Evolutionary conservation across 2,888 invertebrate species (phyloP).

Genomic region (Eristalis pertinax): DNA sequence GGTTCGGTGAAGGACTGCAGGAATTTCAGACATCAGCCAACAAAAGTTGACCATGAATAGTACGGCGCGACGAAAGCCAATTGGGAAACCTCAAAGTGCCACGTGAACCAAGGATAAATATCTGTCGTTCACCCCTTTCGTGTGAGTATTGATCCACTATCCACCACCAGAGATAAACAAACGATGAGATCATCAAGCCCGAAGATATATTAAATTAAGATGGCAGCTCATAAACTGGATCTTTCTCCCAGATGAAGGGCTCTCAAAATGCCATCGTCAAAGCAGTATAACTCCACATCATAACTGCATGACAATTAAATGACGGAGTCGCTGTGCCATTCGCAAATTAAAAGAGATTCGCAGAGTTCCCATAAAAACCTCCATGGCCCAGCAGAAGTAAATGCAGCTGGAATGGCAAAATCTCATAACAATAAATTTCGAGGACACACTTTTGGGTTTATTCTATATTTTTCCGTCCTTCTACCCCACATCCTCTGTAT

Average conservation of each 20-base stretch:
- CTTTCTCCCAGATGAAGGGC: neutral
- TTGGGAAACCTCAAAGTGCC: too few relatives aligned
- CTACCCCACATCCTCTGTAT: neutral
- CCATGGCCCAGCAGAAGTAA: slow-evolving; percentile 19
- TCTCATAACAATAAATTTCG: slow-evolving; percentile 57
- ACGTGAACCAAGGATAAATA: too few relatives aligned
- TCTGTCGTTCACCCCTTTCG: too few relatives aligned
- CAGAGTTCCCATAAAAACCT: neutral
- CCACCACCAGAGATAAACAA: too few relatives aligned
- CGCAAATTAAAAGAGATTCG: slow-evolving; percentile 19
- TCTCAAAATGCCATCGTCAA: neutral
- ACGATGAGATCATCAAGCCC: neutral
- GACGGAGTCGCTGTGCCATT: neutral
- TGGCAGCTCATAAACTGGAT: neutral
- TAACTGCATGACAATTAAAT: slow-evolving; percentile 3
- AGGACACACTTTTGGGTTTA: slow-evolving; percentile 26
- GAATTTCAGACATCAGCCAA: too few relatives aligned
- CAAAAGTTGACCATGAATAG: too few relatives aligned
- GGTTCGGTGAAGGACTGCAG: too few relatives aligned
- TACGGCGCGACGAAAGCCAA: too few relatives aligned
- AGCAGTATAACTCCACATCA: neutral
- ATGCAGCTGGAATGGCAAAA: slow-evolving; percentile 58
- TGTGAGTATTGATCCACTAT: too few relatives aligned
- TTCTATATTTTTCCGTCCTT: slow-evolving; percentile 22
- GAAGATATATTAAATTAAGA: neutral